Evolutionary conservation across 2,797 vertebrate genomes (phyloP), one percentile per base, ranked within the genome.

Genomic region (Nasua narica): DNA sequence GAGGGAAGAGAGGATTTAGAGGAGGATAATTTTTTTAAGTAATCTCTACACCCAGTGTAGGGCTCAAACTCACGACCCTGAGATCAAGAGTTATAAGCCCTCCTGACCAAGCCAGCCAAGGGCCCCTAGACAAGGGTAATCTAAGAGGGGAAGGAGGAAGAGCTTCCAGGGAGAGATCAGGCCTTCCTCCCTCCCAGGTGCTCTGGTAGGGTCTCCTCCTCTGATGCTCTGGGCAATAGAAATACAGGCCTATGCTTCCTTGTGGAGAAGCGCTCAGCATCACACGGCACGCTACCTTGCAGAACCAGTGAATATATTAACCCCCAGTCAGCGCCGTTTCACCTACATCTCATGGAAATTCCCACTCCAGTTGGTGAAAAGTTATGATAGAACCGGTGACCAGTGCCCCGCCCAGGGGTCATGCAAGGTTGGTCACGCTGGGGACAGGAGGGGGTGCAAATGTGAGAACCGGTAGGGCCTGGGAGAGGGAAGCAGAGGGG

Each of bases 291-390:
- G 12, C 48, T 40, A 32, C n/a, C 18, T 87, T 87, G 29, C 46
- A 95, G 83, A 7, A 62, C 13, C 11, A 72, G 4, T 2, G 70
- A 8, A 60, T 32, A 23, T 7, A 46, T 46, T 74, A 74, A 46
- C 27, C 27, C 2, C 4, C 4, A 0, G 19, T 0, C 0, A 0
- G 18, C 87, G 89, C 84, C 76, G 84, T 67, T 8, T n/a, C 2
- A 0, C 23, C 14, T 48, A n/a, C 4, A 0, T 0, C 5, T 0
- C 19, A 29, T 1, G 2, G 43, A 8, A 0, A 50, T 25, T 91
- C 40, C 67, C 46, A 25, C 1, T 35, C 29, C 0, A 0, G 1
- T 1, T 0, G 2, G 14, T 96, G 43, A 1, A 27, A 43, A 19
- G 0, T 62, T 91, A 87, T 82, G 1, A 40, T 4, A 18, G 8